phyloP scores from a whole-genome alignment of 2,797 vertebrate genomes.

The Cottoperca gobio region DNA sequence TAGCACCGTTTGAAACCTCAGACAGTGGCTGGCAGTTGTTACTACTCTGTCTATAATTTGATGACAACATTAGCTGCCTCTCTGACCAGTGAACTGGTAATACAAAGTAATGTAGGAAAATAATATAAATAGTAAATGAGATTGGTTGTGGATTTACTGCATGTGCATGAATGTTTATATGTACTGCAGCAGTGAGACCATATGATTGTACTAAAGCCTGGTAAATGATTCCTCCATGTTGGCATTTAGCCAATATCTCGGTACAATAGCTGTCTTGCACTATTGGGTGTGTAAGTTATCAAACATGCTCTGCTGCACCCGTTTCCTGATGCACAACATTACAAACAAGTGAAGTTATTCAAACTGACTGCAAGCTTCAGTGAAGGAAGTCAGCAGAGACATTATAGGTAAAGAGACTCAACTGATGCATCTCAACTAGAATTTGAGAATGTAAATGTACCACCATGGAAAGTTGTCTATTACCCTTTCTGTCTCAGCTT shows the following conservation, averaged over 20 bases:
- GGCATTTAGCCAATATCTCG: background rate
- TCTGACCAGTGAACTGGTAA: background rate
- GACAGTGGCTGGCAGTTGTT: background rate
- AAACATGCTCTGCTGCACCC: background rate
- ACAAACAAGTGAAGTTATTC: background rate
- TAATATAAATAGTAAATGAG: background rate
- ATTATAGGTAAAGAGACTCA: background rate
- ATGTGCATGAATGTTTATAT: too few relatives aligned
- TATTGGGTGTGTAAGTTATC: background rate
- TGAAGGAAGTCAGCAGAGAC: conserved; percentile 2
- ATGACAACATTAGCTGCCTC: background rate
- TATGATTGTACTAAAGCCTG: too few relatives aligned
- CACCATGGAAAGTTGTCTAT: background rate
- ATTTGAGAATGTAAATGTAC: background rate
- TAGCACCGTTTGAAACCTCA: background rate
- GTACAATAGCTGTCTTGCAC: background rate
- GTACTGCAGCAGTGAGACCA: background rate
- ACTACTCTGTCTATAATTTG: conserved; percentile 5
- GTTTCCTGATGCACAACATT: background rate
- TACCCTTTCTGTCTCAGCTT: background rate
- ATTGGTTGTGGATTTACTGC: too few relatives aligned
- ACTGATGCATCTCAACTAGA: background rate
- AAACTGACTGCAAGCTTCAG: background rate
- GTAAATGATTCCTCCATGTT: background rate
- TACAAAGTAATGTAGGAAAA: background rate